phyloP scores from a whole-genome alignment of 2,113 vertebrate genomes.

The Gopherus flavomarginatus region DNA sequence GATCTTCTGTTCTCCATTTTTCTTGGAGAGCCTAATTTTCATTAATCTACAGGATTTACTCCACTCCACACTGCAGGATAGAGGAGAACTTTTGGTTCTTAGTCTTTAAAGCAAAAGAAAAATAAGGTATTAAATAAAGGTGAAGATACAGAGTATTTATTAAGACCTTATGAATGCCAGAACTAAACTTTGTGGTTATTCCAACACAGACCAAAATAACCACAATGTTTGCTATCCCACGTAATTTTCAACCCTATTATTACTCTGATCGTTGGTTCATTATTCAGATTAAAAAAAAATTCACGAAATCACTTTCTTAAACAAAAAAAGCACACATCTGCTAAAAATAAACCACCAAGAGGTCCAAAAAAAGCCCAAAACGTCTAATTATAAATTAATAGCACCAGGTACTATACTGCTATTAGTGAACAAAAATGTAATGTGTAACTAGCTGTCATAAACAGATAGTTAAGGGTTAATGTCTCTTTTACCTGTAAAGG shows the following conservation, averaged over 20 bases:
- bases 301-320: background rate
- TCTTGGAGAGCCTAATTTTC: constrained; percentile 8
- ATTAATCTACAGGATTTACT: constrained; percentile 48
- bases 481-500: no score
- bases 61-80: constrained; percentile 14
- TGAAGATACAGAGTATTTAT: constrained; percentile 23
- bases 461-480: no score
- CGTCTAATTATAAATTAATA: background rate
- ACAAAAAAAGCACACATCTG: background rate
- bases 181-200: constrained; percentile 6
- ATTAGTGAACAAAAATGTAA: background rate
- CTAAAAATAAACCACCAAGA: background rate
- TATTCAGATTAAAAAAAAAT: background rate
- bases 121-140: constrained; percentile 3
- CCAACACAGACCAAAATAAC: constrained; percentile 38
- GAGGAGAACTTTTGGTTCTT: background rate
- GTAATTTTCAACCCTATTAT: constrained; percentile 29
- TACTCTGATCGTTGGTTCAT: constrained; percentile 40
- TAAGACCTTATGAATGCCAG: constrained; percentile 13
- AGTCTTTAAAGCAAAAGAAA: background rate
- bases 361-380: rapidly evolving
- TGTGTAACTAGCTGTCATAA: background rate
- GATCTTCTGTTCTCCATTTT: background rate
- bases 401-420: background rate
- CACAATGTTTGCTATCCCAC: background rate